Percentiles rank a stretch among this genome's conserved stretches.
Evolutionary conservation across 2,113 vertebrate genomes (phyloP).

Genomic region (Nothobranchius furzeri): DNA sequence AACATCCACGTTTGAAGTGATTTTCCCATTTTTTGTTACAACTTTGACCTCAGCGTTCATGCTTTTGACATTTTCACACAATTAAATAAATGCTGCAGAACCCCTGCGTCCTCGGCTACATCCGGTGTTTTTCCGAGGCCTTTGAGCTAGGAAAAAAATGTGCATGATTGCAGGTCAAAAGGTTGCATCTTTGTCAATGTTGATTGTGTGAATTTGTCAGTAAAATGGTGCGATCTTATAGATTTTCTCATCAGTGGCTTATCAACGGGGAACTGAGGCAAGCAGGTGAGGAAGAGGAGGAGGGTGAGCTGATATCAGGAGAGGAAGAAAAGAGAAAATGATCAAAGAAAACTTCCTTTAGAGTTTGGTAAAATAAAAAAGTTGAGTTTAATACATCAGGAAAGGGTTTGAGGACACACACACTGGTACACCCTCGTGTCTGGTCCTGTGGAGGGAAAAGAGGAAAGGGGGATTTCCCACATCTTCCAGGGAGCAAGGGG

Average conservation of each 20-base stretch:
- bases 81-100: background rate
- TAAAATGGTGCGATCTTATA: constrained; percentile 35
- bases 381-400: constrained; percentile 51
- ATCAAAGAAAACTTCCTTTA: constrained; percentile 51
- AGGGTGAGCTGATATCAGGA: constrained; percentile 35
- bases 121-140: background rate
- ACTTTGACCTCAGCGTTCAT: too few species aligned
- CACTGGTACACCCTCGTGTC: constrained; percentile 2
- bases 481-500: constrained; percentile 37
- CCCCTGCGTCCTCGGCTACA: background rate
- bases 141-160: background rate
- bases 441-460: constrained; percentile 22
- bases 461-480: constrained; percentile 68
- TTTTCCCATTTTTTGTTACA: too few species aligned
- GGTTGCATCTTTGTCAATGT: constrained; percentile 1
- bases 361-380: constrained; percentile 30
- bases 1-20: too few species aligned
- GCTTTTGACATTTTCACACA: background rate
- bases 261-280: constrained; percentile 43
- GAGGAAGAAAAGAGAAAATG: constrained; percentile 35
- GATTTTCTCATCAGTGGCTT: constrained; percentile 74
- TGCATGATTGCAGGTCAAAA: constrained; percentile 35
- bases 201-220: constrained; percentile 24
- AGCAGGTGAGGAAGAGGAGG: constrained; percentile 5
- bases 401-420: background rate